These are phyloP conservation scores for Timandra comae DNA, from an alignment of 2,888 invertebrate genomes.

Conservation along the genomic window DNA sequence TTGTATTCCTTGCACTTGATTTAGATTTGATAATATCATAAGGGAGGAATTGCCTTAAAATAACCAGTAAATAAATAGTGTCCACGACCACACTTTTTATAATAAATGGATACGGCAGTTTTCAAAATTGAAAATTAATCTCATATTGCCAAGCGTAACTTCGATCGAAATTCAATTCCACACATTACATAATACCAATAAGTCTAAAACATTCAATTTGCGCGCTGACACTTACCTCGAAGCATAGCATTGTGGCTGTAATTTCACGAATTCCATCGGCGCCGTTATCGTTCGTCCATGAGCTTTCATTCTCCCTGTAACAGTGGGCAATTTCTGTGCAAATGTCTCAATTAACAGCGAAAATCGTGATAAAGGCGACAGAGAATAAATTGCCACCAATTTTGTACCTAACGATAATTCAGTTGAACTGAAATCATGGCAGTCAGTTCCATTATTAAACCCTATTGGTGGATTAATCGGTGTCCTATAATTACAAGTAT, in stretches of 20 bases:
- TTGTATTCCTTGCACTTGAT: no score
- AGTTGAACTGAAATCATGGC: conserved; percentile 34
- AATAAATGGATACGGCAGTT: no score
- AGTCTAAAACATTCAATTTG: conserved; percentile 2
- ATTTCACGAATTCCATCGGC: conserved; percentile 23
- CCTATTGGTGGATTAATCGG: conserved; percentile 33
- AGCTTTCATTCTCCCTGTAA: conserved; percentile 31
- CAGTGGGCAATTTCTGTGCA: conserved; percentile 50
- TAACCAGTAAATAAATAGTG: no score
- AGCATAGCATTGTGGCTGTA: conserved; percentile 21
- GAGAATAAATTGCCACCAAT: conserved; percentile 53
- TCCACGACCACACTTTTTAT: no score
- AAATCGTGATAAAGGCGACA: conserved; percentile 56
- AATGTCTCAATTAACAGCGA: conserved; percentile 64
- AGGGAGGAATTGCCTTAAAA: no score
- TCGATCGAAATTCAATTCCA: no score
- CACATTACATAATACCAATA: no score
- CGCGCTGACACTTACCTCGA: conserved; percentile 2
- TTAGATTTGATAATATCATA: no score
- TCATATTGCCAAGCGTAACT: no score
- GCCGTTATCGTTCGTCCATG: conserved; percentile 24
- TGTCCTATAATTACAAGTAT: conserved; percentile 21
- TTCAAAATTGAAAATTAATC: no score
- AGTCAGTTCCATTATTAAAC: conserved; percentile 26
- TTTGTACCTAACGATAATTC: conserved; percentile 50